These are phyloP conservation scores for Meleagris gallopavo DNA, from an alignment of 2,113 vertebrate species.

Conservation along the genomic window DNA sequence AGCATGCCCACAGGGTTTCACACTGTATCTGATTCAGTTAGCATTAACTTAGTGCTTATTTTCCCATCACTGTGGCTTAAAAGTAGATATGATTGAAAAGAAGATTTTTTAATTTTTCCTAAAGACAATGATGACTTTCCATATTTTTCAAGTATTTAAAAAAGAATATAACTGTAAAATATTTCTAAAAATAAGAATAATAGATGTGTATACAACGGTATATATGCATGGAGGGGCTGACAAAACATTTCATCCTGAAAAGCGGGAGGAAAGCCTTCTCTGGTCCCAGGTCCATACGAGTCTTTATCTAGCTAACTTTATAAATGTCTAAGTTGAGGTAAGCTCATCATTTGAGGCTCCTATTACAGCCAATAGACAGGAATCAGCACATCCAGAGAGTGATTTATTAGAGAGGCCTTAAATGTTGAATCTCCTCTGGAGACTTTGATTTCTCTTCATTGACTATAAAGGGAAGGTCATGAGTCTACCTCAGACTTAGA, in stretches of 20 bases:
- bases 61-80: background rate
- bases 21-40: background rate
- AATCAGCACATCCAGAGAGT: background rate
- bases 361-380: constrained; percentile 21
- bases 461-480: background rate
- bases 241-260: background rate
- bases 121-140: background rate
- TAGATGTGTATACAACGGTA: background rate
- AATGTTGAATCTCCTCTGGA: constrained; percentile 31
- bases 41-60: background rate
- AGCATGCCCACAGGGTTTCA: fast-evolving
- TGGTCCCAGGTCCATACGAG: background rate
- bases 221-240: background rate
- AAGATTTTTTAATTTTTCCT: background rate
- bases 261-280: background rate
- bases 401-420: constrained; percentile 43
- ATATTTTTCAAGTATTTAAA: background rate
- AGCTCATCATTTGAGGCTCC: constrained; percentile 25
- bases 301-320: constrained; percentile 9
- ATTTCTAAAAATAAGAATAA: background rate
- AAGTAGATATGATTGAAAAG: background rate
- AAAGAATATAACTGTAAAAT: background rate
- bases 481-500: background rate
- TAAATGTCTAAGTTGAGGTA: constrained; percentile 14
- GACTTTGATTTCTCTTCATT: constrained; percentile 17